Base-by-base conservation (phyloP, 2,888 invertebrate species). In the Drosophila bunnanda region DNA sequence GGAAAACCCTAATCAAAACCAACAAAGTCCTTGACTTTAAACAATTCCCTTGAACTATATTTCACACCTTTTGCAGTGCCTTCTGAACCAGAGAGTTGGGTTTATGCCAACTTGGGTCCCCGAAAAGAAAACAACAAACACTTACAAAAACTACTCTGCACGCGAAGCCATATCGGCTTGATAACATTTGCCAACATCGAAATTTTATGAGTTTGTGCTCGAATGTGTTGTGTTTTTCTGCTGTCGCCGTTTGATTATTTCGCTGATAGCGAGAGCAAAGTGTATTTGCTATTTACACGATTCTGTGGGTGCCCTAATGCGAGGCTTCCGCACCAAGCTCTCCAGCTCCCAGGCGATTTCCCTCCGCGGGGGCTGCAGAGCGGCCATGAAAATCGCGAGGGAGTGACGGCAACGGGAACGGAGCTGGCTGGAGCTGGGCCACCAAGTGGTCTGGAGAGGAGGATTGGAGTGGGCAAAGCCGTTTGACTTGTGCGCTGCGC, bases 151-250 rank as follows among this genome's bases (percentile, higher is more conserved):
- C 41, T 32, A 25, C 20, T 32, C 25, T 9, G 39, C 65, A 72
- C 41, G 53, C 57, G 56, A 46, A 57, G 34, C 62, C 71, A 48
- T 72, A 72, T 72, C 57, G 73, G 65, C 25, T 46, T 72, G 72
- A 72, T 72, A 72, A 72, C 65, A 46, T 64, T 57, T n/a, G 44
- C 74, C 55, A 59, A 53, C 70, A 52, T 69, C 84, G 78, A 84
- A 84, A 76, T 83, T 86, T 79, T 79, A 86, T 76, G 81, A 79
- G 74, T 72, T 76, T 60, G 73, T 71, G 58, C 66, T 58, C 41
- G 57, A 56, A 32, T 39, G 56, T 75, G 74, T 46, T 57, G 44
- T 58, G 66, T 66, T 72, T 34, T 34, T 30, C 17, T 65, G 44
- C 70, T 64, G 66, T 61, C 58, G 56, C 76, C 70, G 53, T 66